Evolutionary conservation across 2,113 vertebrate genomes (phyloP).

Genomic region (Forbesichthys papilliferus): DNA sequence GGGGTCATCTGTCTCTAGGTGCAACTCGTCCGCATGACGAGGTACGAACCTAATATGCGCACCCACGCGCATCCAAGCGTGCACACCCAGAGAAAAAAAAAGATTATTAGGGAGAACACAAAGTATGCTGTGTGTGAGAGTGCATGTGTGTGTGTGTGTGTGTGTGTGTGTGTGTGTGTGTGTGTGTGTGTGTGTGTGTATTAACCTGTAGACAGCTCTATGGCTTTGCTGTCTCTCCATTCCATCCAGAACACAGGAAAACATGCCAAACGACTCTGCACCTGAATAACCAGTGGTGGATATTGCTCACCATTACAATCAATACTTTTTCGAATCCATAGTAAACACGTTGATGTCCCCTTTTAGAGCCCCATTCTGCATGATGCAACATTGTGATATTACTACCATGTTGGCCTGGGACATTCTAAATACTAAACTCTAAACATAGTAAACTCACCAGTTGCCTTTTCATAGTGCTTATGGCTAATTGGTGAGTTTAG

Average conservation of each 20-base stretch:
- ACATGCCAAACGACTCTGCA: slow-evolving; percentile 90
- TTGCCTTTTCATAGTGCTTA: no score
- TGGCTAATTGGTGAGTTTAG: no score
- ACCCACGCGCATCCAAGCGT: not conserved
- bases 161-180: slow-evolving; percentile 6
- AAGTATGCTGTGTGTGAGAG: not conserved
- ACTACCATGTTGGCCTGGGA: no score
- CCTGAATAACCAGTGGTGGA: slow-evolving; percentile 68
- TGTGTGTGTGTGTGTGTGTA: not conserved
- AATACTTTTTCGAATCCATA: not conserved
- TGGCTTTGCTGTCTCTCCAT: slow-evolving; percentile 93
- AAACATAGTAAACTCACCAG: no score
- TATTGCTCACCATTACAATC: slow-evolving; percentile 5
- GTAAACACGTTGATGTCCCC: not conserved
- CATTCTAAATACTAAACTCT: no score
- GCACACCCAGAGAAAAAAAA: not conserved
- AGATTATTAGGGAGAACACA: no score
- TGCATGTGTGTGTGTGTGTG: not conserved
- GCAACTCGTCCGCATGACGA: slow-evolving; percentile 90
- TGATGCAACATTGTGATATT: no score
- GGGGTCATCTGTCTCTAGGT: slow-evolving; percentile 90
- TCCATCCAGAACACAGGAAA: slow-evolving; percentile 91
- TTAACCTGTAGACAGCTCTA: slow-evolving; percentile 84
- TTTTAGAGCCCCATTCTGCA: not conserved
- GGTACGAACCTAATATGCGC: slow-evolving; percentile 86